Conservation (phyloP, 2,888 invertebrate genomes). For the Sminthurides aquaticus region DNA sequence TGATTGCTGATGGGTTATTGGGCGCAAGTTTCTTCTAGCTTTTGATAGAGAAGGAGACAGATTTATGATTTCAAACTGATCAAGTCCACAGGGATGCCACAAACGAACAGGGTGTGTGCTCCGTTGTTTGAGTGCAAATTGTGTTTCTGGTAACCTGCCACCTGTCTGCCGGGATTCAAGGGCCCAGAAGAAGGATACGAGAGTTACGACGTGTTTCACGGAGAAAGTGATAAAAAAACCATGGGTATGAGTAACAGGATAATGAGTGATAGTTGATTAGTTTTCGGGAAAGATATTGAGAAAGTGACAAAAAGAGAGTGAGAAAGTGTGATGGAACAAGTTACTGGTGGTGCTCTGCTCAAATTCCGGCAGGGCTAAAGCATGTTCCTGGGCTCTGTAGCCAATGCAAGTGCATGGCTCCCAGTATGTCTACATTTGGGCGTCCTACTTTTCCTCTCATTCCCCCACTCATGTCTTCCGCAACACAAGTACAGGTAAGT, state of each 20-base stretch:
- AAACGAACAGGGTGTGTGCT: no score
- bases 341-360: slow-evolving; percentile 8
- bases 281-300: not conserved
- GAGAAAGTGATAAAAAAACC: not conserved
- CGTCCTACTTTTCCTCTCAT: slow-evolving; percentile 37
- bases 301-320: not conserved
- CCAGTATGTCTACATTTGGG: slow-evolving; percentile 41
- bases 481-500: slow-evolving; percentile 42
- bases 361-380: slow-evolving; percentile 18
- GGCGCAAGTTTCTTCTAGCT: no score
- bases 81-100: no score
- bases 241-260: not conserved
- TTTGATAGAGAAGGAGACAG: no score
- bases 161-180: no score
- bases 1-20: no score
- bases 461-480: slow-evolving; percentile 42
- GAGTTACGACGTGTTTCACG: no score
- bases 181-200: no score
- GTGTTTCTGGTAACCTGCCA: no score
- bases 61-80: no score
- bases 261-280: not conserved
- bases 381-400: slow-evolving; percentile 20
- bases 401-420: slow-evolving; percentile 31
- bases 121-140: no score
- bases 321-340: not conserved